phyloP scores from a whole-genome alignment of 2,797 vertebrate genomes.

The Coluber constrictor region DNA sequence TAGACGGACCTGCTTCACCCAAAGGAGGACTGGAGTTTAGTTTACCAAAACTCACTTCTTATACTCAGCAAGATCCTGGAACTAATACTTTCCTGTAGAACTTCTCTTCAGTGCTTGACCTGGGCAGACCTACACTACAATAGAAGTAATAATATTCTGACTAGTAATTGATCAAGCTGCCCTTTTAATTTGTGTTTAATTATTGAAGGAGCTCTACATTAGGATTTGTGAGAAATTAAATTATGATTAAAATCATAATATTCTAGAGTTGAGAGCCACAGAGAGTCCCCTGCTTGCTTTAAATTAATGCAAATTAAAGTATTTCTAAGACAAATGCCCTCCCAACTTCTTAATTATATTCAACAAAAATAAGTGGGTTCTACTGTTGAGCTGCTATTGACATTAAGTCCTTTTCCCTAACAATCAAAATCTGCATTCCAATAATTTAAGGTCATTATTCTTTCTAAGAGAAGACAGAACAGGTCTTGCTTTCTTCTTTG shows the following conservation, averaged over 20 bases:
- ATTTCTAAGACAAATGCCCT: not conserved
- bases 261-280: not conserved
- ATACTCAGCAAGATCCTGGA: too few species aligned
- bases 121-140: not conserved
- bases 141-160: not conserved
- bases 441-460: not conserved
- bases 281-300: not conserved
- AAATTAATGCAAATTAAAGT: not conserved
- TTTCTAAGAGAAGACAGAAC: not conserved
- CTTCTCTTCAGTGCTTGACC: not conserved
- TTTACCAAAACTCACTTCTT: not conserved
- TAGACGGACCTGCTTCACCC: not conserved
- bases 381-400: not conserved
- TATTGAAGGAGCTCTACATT: not conserved
- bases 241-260: not conserved
- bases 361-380: not conserved
- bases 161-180: not conserved
- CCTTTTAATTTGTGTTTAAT: not conserved
- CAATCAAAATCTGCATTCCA: not conserved
- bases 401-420: not conserved
- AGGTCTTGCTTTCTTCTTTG: not conserved
- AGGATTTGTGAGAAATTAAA: not conserved
- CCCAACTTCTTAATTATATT: not conserved
- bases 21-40: not conserved
- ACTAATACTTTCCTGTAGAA: too few species aligned